Conservation (phyloP, 2,113 vertebrate species). For the Morone saxatilis region DNA sequence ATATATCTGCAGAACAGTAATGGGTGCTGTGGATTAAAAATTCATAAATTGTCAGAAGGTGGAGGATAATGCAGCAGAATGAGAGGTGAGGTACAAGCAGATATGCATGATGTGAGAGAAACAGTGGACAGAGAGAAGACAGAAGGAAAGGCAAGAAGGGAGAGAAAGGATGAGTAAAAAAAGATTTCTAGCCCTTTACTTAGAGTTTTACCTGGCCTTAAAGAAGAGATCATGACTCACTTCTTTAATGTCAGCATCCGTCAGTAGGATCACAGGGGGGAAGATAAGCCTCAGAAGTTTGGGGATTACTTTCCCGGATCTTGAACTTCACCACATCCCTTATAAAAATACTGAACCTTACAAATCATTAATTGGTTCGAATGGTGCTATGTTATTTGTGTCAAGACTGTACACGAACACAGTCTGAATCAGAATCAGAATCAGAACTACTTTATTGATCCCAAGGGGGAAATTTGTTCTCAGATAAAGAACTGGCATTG, state of each 20-base stretch:
- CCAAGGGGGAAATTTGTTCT: too few species aligned
- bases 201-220: not conserved
- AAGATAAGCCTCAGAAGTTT: not conserved
- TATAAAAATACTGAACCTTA: not conserved
- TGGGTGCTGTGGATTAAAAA: slow-evolving; percentile 57
- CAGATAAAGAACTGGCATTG: not conserved
- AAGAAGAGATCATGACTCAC: not conserved
- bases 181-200: not conserved
- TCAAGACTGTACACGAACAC: not conserved
- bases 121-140: not conserved
- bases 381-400: not conserved
- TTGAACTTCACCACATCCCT: not conserved
- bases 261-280: slow-evolving; percentile 1
- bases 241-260: not conserved
- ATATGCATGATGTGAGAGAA: not conserved
- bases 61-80: slow-evolving; percentile 53
- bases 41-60: slow-evolving; percentile 58
- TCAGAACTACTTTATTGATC: too few species aligned
- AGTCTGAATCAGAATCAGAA: too few species aligned
- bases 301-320: not conserved
- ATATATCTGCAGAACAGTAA: slow-evolving; percentile 36
- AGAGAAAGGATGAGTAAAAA: not conserved
- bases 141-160: not conserved
- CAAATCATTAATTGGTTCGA: not conserved
- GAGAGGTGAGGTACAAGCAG: slow-evolving; percentile 25